Base-by-base conservation (phyloP, 2,888 invertebrate genomes). In the Phalangium opilio region DNA sequence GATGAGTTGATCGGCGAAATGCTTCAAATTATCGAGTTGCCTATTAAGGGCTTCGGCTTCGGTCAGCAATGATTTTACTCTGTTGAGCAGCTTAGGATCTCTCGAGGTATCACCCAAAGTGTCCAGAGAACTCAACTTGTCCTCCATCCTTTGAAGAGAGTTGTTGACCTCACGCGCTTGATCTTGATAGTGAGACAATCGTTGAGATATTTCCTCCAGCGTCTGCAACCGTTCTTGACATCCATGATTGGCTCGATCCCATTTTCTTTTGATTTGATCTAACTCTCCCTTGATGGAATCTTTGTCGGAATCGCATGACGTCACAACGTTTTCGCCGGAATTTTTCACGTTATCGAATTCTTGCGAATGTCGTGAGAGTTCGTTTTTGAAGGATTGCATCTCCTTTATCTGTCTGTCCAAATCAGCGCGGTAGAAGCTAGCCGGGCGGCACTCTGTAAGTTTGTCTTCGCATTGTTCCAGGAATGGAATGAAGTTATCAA, bases 291-390 rank as follows among this genome's bases (percentile, higher is more conserved):
- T 79, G 1, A 95, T 83, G 2, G 83, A 76, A 42, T 90, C 89
- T 62, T 90, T 86, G 62, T 93, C 91, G 44, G 82, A 78, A 63
- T 93, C 91, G 58, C 90, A 90, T 41, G 83, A 76, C 0, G 78
- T 76, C 44, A 91, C 74, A 71, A 93, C 85, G 0, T 84, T 79
- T 60, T 90, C 89, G 1, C 91, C 91, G 3, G 85, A 70, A 0
- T 80, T 79, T 62, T 79, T 78, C 56, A 83, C 82, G 65, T 83
- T 85, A 61, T 93, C 93, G 60, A 82, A 90, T 67, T 93, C 93
- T 10, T 89, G 89, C 12, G 86, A 83, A 61, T 83, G 84, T 65
- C 89, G 86, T 81, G 89, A 84, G 1, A 91, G 79, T 60, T 93
- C 93, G 61, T 89, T 90, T 58, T 90, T 77, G 72, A 93, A 83